Evolutionary conservation across 1,140 invertebrate species (phyloP).

Genomic region (Drosophila ogumai): DNA sequence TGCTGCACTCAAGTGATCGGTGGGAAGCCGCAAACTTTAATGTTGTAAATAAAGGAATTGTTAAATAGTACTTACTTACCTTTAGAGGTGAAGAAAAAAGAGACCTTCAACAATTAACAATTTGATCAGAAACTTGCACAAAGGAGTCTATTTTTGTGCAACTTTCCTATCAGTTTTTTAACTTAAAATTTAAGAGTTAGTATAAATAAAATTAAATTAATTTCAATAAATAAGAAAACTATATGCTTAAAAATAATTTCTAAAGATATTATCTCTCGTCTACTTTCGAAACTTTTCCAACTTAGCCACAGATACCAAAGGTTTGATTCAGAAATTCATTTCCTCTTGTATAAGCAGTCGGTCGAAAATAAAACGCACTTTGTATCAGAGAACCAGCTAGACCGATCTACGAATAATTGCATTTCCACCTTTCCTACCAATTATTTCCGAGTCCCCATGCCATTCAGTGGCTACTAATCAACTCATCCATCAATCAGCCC

Average conservation of each 20-base stretch:
- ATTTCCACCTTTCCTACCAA: constrained; percentile 53
- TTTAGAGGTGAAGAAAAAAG: background rate
- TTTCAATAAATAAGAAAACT: too few relatives aligned
- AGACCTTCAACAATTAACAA: background rate
- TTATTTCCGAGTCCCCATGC: constrained; percentile 43
- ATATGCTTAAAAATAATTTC: background rate
- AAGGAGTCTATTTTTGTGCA: background rate
- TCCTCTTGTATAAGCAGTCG: constrained; percentile 62
- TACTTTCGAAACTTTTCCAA: constrained; percentile 6
- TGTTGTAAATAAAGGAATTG: background rate
- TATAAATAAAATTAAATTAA: too few relatives aligned
- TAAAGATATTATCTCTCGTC: background rate
- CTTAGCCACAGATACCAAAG: background rate
- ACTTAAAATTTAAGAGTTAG: too few relatives aligned
- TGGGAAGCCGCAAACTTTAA: constrained; percentile 10
- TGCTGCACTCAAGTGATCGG: constrained; percentile 4
- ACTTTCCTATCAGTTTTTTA: background rate
- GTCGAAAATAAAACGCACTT: constrained; percentile 20
- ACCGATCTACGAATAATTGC: constrained; percentile 68
- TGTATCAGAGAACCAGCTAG: constrained; percentile 47
- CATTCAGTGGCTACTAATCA: constrained; percentile 56
- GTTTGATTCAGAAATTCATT: constrained; percentile 55
- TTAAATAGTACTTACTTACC: background rate
- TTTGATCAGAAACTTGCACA: background rate
- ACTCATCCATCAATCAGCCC: constrained; percentile 50